phyloP scores from a whole-genome alignment of 2,888 invertebrate genomes.

The Dorcus parallelipipedus region DNA sequence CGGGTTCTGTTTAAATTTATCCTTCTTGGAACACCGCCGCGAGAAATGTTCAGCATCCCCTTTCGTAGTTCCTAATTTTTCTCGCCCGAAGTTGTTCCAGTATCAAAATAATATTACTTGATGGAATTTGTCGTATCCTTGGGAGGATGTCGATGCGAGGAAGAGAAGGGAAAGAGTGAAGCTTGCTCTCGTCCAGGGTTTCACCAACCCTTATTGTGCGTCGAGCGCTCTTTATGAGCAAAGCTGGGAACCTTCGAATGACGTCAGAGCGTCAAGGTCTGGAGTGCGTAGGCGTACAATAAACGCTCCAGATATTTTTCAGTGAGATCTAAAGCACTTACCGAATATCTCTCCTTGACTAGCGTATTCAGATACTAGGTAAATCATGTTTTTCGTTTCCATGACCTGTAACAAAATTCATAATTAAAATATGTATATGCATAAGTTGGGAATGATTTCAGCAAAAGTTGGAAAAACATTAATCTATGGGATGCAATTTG shows the following conservation, averaged over 20 bases:
- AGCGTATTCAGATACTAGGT: constrained; percentile 96
- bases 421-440: neutral
- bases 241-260: constrained; percentile 18
- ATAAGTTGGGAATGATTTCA: no score
- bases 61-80: no score
- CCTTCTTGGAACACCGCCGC: no score
- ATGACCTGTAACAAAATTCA: constrained; percentile 71
- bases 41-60: no score
- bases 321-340: constrained; percentile 51
- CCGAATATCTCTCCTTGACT: constrained; percentile 98
- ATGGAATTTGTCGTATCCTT: neutral
- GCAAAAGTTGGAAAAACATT: no score
- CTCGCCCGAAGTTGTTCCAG: no score
- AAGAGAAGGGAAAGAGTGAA: no score
- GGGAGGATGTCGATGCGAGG: no score
- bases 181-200: neutral
- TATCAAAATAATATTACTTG: neutral
- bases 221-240: constrained; percentile 16
- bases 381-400: constrained; percentile 98
- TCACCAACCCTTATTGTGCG: constrained; percentile 13
- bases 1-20: no score
- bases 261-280: constrained; percentile 29
- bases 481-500: no score
- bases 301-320: no score
- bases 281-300: constrained; percentile 13